Evolutionary conservation across 2,888 invertebrate genomes (phyloP).

Genomic region (Mesorhabditis belari): DNA sequence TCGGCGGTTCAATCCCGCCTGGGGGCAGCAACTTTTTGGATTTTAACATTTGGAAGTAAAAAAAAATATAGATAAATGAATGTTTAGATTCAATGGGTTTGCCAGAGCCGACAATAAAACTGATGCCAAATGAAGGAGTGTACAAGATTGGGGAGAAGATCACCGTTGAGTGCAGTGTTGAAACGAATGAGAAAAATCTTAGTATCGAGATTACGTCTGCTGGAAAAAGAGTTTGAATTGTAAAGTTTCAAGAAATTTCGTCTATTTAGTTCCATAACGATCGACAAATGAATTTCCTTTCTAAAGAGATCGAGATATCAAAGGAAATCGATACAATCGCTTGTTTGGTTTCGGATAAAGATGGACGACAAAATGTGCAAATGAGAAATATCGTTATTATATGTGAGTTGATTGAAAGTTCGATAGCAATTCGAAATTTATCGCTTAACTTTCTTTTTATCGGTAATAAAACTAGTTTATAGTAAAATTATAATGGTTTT

Average conservation of each 20-base stretch:
- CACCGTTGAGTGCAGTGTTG: slow-evolving; percentile 18
- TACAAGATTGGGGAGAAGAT: slow-evolving; percentile 19
- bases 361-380: slow-evolving; percentile 30
- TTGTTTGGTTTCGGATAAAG: slow-evolving; percentile 28
- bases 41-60: too few species aligned
- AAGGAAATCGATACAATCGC: slow-evolving; percentile 23
- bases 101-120: slow-evolving; percentile 22
- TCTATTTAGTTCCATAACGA: slow-evolving; percentile 15
- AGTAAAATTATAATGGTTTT: too few species aligned
- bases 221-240: slow-evolving; percentile 5
- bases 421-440: too few species aligned
- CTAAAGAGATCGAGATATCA: slow-evolving; percentile 18
- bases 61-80: too few species aligned
- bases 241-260: not conserved
- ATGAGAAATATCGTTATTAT: slow-evolving; percentile 22
- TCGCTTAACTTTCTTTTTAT: too few species aligned
- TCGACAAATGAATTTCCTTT: slow-evolving; percentile 16
- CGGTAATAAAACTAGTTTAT: too few species aligned
- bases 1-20: not conserved
- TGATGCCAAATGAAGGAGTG: slow-evolving; percentile 20
- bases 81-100: slow-evolving; percentile 23
- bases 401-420: too few species aligned
- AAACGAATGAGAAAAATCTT: slow-evolving; percentile 7
- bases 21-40: too few species aligned
- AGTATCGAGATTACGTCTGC: slow-evolving; percentile 26